A percentile compares a stretch with the other conserved stretches of the same genome.
Conservation (phyloP, 2,797 vertebrate genomes). For the Manis javanica region DNA sequence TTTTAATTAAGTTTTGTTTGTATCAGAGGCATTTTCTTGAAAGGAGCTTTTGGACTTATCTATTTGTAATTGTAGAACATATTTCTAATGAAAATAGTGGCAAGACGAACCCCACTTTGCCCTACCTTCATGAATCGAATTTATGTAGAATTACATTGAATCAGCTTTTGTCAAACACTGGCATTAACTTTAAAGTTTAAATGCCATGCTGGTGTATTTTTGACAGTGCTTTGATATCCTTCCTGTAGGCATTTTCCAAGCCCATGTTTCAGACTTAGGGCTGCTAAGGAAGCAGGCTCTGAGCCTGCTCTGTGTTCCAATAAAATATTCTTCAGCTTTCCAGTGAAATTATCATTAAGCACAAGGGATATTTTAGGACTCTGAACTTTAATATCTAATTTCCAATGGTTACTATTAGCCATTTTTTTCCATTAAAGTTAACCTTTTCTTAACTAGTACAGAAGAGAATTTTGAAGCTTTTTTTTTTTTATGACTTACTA, state of each 20-base stretch:
- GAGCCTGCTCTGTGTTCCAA: rapidly evolving
- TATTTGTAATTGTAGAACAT: background rate
- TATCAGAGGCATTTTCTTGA: background rate
- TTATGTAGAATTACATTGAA: background rate
- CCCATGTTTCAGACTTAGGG: rapidly evolving
- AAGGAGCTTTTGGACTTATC: background rate
- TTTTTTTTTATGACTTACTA: background rate
- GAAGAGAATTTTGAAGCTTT: background rate
- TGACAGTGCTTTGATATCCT: rapidly evolving
- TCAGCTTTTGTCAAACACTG: background rate
- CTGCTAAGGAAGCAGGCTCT: rapidly evolving
- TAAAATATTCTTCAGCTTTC: background rate
- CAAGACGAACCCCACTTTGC: background rate
- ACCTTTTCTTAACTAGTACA: background rate
- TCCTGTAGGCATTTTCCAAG: rapidly evolving
- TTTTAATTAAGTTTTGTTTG: background rate
- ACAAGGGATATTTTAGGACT: background rate
- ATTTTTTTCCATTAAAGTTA: background rate
- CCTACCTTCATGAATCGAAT: too few relatives aligned
- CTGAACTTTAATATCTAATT: background rate
- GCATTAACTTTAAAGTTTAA: background rate
- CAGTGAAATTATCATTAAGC: background rate
- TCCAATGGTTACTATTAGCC: background rate
- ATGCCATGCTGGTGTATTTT: background rate
- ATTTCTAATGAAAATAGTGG: background rate